Conservation (phyloP, 2,797 vertebrate species). For the Lepilemur ruficaudatus region DNA sequence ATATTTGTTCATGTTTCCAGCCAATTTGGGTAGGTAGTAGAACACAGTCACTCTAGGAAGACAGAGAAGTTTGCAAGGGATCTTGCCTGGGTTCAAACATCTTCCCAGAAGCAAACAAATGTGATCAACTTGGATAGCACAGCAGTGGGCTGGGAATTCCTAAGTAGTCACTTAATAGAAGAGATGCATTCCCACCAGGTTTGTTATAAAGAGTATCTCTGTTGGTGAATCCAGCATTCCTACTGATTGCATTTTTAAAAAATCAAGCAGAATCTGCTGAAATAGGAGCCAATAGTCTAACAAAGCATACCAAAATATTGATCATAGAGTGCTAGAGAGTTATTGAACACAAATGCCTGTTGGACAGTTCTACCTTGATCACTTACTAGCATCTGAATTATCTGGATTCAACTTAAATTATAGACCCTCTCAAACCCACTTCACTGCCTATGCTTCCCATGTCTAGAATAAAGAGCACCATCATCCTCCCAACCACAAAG, state of each 20-base stretch:
- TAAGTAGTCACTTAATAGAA: background rate
- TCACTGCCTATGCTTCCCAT: background rate
- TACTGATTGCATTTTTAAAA: background rate
- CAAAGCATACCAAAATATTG: background rate
- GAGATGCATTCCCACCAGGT: background rate
- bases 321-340: background rate
- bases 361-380: background rate
- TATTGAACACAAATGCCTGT: background rate
- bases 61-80: background rate
- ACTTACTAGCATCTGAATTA: background rate
- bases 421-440: background rate
- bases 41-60: background rate
- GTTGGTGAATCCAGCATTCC: background rate
- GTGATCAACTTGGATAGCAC: background rate
- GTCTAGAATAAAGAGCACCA: background rate
- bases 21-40: background rate
- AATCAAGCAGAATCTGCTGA: slow-evolving; percentile 1
- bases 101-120: background rate
- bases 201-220: background rate
- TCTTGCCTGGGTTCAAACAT: background rate
- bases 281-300: background rate
- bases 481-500: background rate
- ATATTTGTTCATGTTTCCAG: slow-evolving; percentile 32
- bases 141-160: background rate
- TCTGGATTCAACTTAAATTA: background rate